Percentiles rank a stretch among this genome's conserved stretches.
Conservation (phyloP, 2,888 invertebrate species). For the Latrodectus elegans region DNA sequence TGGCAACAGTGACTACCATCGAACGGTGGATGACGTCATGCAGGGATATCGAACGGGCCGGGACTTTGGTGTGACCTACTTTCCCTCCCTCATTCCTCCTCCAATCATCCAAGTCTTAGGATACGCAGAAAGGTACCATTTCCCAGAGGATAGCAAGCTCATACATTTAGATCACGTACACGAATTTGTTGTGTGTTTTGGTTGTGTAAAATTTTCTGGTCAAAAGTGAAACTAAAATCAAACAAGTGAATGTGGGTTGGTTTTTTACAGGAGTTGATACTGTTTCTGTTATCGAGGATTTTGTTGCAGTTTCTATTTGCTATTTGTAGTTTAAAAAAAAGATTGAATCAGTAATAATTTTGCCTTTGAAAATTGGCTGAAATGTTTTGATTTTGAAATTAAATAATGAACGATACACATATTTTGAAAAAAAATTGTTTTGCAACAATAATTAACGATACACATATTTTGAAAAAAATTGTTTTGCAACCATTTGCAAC, state of each 20-base stretch:
- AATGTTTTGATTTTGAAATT: too few relatives aligned
- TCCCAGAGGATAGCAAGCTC: not conserved
- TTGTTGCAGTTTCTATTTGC: not conserved
- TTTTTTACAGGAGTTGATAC: not conserved
- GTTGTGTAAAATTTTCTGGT: not conserved
- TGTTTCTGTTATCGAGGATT: not conserved
- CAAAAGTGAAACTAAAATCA: not conserved
- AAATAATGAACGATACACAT: too few relatives aligned
- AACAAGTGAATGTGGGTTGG: not conserved
- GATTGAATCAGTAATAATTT: too few relatives aligned
- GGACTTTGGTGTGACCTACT: conserved; percentile 51
- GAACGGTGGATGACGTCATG: conserved; percentile 30
- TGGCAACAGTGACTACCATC: not conserved
- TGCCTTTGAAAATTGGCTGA: too few relatives aligned
- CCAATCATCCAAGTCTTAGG: not conserved
- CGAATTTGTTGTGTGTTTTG: not conserved
- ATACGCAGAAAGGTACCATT: not conserved
- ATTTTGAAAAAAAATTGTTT: too few relatives aligned
- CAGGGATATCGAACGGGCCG: conserved; percentile 34
- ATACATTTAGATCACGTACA: not conserved
- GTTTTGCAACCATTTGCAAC: too few relatives aligned
- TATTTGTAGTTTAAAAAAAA: too few relatives aligned
- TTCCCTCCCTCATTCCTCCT: conserved; percentile 43
- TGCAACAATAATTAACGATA: too few relatives aligned
- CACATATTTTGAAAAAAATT: too few relatives aligned